Evolutionary conservation across 2,888 invertebrate genomes (phyloP), one percentile per base, ranked within the genome.

Genomic region (Galerucella calmariensis): DNA sequence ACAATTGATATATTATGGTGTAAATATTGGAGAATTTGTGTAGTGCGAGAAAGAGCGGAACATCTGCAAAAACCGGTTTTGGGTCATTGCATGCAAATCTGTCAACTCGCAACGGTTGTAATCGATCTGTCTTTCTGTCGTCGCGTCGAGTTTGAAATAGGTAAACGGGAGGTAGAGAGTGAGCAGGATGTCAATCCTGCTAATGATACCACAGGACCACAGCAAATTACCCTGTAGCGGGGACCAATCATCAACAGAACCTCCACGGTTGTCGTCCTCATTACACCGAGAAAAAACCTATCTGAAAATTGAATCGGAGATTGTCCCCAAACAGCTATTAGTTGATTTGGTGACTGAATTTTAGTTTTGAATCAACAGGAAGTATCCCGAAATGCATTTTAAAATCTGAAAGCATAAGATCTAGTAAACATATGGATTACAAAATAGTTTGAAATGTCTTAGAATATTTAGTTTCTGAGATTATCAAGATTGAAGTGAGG

Each of bases 151-250:
- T 76, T 77, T 75, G 77, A 80, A 81, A 81, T 83, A 85, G 84
- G 84, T 84, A 83, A 83, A 83, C 80, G 83, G 83, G 82, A 83
- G 83, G 82, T 83, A 82, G 78, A 82, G 81, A 79, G 81, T 82
- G 82, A 82, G 84, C 83, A 84, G 86, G 86, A 88, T 88, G 88
- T 88, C 88, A 88, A 88, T 88, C 87, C 86, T 86, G 86, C 88
- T 88, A 88, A 88, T 88, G 88, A 88, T 87, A 87, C 86, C 84
- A 82, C 87, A 86, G 83, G 86, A 86, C 86, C 87, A 84, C 87
- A 86, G 86, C 86, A 88, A 88, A 88, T 88, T 87, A 87, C 86
- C 83, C 84, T 81, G 80, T 75, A 80, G 77, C 74, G 76, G 73
- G 72, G 77, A 74, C 80, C 77, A 65, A 65, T 65, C 63, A 44